Conservation (phyloP, 1,140 invertebrate genomes). For the Mizuhopecten yessoensis region DNA sequence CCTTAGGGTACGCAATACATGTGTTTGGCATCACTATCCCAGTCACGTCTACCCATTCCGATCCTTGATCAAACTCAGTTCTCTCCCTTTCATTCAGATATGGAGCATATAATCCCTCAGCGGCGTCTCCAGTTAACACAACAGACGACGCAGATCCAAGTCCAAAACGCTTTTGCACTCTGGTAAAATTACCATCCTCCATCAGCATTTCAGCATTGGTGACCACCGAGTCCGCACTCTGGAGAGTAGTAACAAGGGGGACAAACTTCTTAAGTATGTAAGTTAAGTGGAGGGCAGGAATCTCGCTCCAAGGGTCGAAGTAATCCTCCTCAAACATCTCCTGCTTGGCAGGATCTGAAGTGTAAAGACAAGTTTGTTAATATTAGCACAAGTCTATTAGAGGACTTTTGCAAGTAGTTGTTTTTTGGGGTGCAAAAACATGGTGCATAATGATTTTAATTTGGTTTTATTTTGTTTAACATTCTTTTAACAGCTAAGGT, state of each 20-base stretch:
- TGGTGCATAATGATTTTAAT: no score
- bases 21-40: not conserved
- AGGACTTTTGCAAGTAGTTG: no score
- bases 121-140: conserved; percentile 53
- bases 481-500: no score
- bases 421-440: no score
- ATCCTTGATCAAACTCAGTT: not conserved
- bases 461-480: no score
- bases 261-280: conserved; percentile 60
- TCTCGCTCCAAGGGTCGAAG: conserved; percentile 56
- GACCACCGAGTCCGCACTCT: conserved; percentile 47
- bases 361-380: no score
- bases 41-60: conserved; percentile 51
- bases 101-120: conserved; percentile 48
- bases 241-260: conserved; percentile 41
- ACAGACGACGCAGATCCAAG: not conserved
- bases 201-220: not conserved
- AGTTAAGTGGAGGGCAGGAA: conserved; percentile 55
- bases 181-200: not conserved
- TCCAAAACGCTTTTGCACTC: not conserved
- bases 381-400: no score
- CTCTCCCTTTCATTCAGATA: conserved; percentile 41
- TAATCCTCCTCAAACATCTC: conserved; percentile 61
- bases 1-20: conserved; percentile 42
- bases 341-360: conserved; percentile 41